Evolutionary conservation across 2,888 invertebrate genomes (phyloP), one percentile per base, ranked within the genome.

Genomic region (Drosophila emarginata): DNA sequence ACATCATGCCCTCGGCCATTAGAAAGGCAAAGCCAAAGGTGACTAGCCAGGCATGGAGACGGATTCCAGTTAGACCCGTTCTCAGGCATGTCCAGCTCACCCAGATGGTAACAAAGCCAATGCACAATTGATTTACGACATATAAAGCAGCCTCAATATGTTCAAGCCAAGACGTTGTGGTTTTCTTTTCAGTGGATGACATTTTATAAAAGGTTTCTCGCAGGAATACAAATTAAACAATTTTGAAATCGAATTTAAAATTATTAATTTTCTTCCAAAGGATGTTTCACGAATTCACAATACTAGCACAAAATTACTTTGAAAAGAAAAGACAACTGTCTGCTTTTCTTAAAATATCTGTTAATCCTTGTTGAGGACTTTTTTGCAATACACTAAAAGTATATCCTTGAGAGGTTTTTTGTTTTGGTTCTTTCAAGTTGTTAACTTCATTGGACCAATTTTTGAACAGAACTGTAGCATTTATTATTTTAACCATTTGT

Each of bases 1-100:
- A 85, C 89, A 91, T 89, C 64, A 89, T 81, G 11, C 72, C 90
- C 58, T 91, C 90, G 36, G 91, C 91, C 91, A 91, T 91, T 0
- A 91, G 80, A 11, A 90, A 80, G 0, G 68, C 72, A 39, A 87
- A 91, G 18, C 91, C 91, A 6, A 90, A 76, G 23, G 89, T 84
- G 4, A 70, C 82, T 14, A 91, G 77, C 89, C 90, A 91, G 14
- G 84, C 86, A 39, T 91, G 91, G 9, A 91, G 57, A 0, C 80
- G 75, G 11, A 89, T 89, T 0, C 79, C 82, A 3, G 61, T 28
- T 5, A 90, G 75, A 11, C 74, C 78, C 2, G 71, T 39, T 0
- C 87, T 74, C 37, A 90, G 45, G 50, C 90, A 90, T 51, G 70
- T 68, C 89, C 89, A 90, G 66, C 82, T 81, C 32, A 90, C 73